A percentile compares a stretch with the other conserved stretches of the same genome.
These are phyloP conservation scores for Tetrax tetrax DNA, from an alignment of 2,113 vertebrate species.

Conservation along the genomic window DNA sequence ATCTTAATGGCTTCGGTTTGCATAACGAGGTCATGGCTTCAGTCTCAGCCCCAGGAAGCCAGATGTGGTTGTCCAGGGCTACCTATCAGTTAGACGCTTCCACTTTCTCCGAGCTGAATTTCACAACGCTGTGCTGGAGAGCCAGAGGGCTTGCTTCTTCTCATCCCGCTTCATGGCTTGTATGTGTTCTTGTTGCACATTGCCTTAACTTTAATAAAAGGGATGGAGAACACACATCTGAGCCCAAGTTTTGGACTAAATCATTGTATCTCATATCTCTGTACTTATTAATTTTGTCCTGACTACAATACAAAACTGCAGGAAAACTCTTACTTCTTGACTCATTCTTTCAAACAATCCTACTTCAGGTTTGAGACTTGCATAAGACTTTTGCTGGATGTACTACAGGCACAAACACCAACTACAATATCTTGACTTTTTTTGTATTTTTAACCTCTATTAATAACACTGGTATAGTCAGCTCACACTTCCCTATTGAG, in stretches of 20 bases:
- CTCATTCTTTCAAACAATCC: not conserved
- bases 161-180: not conserved
- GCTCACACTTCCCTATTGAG: not conserved
- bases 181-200: not conserved
- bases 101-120: not conserved
- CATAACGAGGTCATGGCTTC: not conserved
- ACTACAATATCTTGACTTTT: not conserved
- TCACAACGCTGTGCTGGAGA: not conserved
- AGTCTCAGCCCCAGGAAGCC: not conserved
- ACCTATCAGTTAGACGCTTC: not conserved
- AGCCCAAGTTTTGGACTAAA: not conserved
- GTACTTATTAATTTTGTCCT: not conserved
- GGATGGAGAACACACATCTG: not conserved
- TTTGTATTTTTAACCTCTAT: not conserved
- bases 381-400: not conserved
- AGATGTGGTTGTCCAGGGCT: not conserved
- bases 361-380: not conserved
- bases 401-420: not conserved
- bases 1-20: not conserved
- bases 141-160: not conserved
- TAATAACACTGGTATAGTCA: not conserved
- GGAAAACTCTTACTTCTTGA: not conserved
- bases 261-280: not conserved
- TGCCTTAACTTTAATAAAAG: not conserved
- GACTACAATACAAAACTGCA: not conserved